Conservation (phyloP, 2,113 vertebrate genomes). For the Steatornis caripensis region DNA sequence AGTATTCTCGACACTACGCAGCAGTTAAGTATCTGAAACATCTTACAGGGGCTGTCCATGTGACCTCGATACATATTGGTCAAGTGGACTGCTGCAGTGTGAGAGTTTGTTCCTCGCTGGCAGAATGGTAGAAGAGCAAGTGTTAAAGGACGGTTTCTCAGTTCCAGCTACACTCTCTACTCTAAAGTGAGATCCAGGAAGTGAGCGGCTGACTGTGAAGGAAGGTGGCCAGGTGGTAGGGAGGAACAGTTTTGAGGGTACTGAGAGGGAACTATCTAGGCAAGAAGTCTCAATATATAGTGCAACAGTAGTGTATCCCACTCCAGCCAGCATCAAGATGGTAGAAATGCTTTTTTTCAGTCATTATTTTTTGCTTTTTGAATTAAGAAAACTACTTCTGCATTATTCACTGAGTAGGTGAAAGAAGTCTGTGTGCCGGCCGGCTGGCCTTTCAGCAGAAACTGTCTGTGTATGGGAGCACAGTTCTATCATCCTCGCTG, state of each 20-base stretch:
- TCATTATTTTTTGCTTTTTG: background rate
- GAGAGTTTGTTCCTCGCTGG: background rate
- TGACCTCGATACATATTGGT: rapidly evolving
- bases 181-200: background rate
- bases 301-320: rapidly evolving
- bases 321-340: background rate
- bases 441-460: background rate
- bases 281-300: background rate
- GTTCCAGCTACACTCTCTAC: background rate
- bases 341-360: background rate
- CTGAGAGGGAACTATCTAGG: background rate
- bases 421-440: background rate
- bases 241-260: background rate
- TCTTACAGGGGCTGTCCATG: background rate
- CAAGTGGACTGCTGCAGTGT: background rate
- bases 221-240: background rate
- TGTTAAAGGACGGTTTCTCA: background rate
- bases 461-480: background rate
- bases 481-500: background rate
- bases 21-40: background rate
- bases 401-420: background rate
- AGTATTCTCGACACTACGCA: background rate
- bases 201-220: background rate
- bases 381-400: background rate
- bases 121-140: background rate